Evolutionary conservation across 2,888 invertebrate genomes (phyloP), one percentile per base, ranked within the genome.

Genomic region (Lissocephala sabroskyi): DNA sequence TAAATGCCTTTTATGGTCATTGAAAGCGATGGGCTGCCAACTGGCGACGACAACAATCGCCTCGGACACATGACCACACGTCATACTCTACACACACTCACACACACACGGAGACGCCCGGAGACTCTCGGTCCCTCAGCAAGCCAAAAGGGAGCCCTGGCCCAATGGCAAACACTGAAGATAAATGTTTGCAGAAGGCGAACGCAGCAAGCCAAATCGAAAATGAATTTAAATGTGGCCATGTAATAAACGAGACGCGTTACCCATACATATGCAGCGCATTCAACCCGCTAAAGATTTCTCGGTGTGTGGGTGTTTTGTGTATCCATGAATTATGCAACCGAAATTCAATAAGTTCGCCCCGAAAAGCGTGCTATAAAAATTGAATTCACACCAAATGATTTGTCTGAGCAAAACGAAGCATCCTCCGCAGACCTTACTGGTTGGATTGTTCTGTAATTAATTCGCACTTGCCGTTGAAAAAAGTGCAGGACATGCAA

Each of bases 161-260:
- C 39, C 6, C 41, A 39, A 49, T 53, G 41, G 52, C 56, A 52
- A 59, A 52, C 48, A 45, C 56, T 51, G 62, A 65, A 73, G 62
- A 71, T 61, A 68, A 76, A 76, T 71, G 68, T 58, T 59, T 53
- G 53, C 49, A 33, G 36, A 41, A 42, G 39, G 23, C 36, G 41
- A 48, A 50, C 52, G 35, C 41, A 51, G 42, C 30, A 30, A 44
- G 51, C 58, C 58, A 59, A 70, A 65, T 65, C 52, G 59, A 73
- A 76, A 76, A 76, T 76, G 59, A 76, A 76, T 71, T 71, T 73
- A 71, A 71, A 71, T 71, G 73, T 55, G 68, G 60, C 51, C 67
- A 47, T 51, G 52, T 57, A 61, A 68, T 61, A 75, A 67, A 71
- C 65, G 65, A 71, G 48, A 42, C 49, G 55, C 46, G 63, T 23